Evolutionary conservation across 2,888 invertebrate genomes (phyloP).

Genomic region (Thera britannica): DNA sequence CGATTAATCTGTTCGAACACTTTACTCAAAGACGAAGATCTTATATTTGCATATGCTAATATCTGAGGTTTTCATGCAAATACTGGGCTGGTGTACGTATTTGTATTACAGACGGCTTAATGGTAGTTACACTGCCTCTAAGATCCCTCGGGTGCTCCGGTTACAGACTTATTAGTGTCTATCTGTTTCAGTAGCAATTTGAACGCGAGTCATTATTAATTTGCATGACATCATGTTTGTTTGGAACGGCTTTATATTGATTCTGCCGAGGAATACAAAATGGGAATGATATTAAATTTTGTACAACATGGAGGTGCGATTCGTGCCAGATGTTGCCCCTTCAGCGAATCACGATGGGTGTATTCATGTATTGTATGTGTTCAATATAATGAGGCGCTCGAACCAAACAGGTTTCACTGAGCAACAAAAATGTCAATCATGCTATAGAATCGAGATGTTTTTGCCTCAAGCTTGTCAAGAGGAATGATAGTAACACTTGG

Average conservation of each 20-base stretch:
- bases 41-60: slow-evolving; percentile 83
- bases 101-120: slow-evolving; percentile 80
- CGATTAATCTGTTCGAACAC: slow-evolving; percentile 56
- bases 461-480: slow-evolving; percentile 51
- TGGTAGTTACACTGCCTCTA: slow-evolving; percentile 72
- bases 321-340: slow-evolving; percentile 35
- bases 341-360: slow-evolving; percentile 32
- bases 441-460: slow-evolving; percentile 54
- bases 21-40: slow-evolving; percentile 77
- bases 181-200: slow-evolving; percentile 59
- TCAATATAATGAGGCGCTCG: slow-evolving; percentile 44
- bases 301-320: slow-evolving; percentile 21
- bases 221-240: slow-evolving; percentile 44
- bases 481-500: slow-evolving; percentile 57
- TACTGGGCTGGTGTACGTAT: slow-evolving; percentile 71
- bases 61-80: slow-evolving; percentile 79
- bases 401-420: slow-evolving; percentile 52
- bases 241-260: slow-evolving; percentile 30
- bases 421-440: slow-evolving; percentile 62
- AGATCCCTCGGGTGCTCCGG: slow-evolving; percentile 57
- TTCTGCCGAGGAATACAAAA: slow-evolving; percentile 28
- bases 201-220: slow-evolving; percentile 53
- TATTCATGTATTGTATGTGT: slow-evolving; percentile 33
- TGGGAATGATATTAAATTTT: slow-evolving; percentile 24
- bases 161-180: slow-evolving; percentile 48